Conservation (phyloP, 1,140 invertebrate genomes). For the Dendroctonus ponderosae region DNA sequence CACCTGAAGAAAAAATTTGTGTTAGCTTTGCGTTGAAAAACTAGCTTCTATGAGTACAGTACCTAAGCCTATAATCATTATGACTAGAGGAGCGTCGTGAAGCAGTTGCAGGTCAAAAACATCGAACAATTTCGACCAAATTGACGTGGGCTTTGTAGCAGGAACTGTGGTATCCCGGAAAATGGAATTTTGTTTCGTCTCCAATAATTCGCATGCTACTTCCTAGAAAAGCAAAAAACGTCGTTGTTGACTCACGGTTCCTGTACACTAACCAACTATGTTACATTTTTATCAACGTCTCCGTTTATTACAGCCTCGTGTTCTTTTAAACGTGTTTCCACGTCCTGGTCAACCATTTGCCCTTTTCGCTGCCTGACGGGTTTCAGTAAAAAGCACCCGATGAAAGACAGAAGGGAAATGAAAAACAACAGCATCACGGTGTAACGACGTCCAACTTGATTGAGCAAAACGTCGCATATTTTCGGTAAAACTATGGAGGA, state of each 20-base stretch:
- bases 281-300: no score
- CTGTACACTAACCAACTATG: no score
- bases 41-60: not conserved
- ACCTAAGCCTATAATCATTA: slow-evolving; percentile 51
- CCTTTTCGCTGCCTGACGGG: slow-evolving; percentile 20
- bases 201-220: no score
- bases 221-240: no score
- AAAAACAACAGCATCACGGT: slow-evolving; percentile 50
- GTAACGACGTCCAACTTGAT: slow-evolving; percentile 39
- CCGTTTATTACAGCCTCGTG: no score
- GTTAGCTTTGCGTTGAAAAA: not conserved
- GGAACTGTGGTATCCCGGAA: slow-evolving; percentile 39
- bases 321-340: no score
- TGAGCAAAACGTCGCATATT: slow-evolving; percentile 44
- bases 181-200: not conserved
- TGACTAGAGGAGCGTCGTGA: slow-evolving; percentile 50
- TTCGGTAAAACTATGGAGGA: slow-evolving; percentile 52
- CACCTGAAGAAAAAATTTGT: slow-evolving; percentile 22
- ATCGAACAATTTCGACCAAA: slow-evolving; percentile 41
- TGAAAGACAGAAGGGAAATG: slow-evolving; percentile 47
- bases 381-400: slow-evolving; percentile 40
- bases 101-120: slow-evolving; percentile 53
- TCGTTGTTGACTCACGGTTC: no score
- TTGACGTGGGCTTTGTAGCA: slow-evolving; percentile 7
- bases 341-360: no score